phyloP scores from a whole-genome alignment of 1,140 invertebrate species.

The Neodiprion pinetum region DNA sequence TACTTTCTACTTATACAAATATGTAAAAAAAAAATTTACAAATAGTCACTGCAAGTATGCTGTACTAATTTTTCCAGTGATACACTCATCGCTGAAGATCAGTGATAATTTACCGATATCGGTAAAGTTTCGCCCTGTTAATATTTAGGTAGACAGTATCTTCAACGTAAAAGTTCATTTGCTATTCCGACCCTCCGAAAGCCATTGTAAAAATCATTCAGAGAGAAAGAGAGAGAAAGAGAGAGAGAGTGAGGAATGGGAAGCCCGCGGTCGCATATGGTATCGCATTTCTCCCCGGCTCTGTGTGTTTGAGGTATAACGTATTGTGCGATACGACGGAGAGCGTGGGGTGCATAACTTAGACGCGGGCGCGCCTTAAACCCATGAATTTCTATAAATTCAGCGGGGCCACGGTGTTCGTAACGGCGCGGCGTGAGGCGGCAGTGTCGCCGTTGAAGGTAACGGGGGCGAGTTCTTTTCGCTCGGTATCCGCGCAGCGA shows the following conservation, averaged over 20 bases:
- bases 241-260: background rate
- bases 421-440: background rate
- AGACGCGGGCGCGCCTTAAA: slow-evolving; percentile 37
- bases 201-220: background rate
- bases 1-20: too few species aligned
- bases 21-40: too few species aligned
- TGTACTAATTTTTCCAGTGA: too few species aligned
- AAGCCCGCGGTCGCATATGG: slow-evolving; percentile 14
- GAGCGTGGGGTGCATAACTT: slow-evolving; percentile 54
- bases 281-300: background rate
- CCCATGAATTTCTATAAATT: slow-evolving; percentile 21
- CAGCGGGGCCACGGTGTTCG: background rate
- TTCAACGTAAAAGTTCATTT: too few species aligned
- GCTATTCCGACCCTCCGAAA: too few species aligned
- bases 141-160: too few species aligned
- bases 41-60: too few species aligned
- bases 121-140: too few species aligned
- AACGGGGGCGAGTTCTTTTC: background rate
- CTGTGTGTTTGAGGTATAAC: background rate
- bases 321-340: slow-evolving; percentile 34
- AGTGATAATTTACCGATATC: too few species aligned
- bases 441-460: too few species aligned
- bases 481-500: too few species aligned
- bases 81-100: too few species aligned
- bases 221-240: background rate